phyloP scores from a whole-genome alignment of 2,797 vertebrate genomes.

The Cryptoprocta ferox region DNA sequence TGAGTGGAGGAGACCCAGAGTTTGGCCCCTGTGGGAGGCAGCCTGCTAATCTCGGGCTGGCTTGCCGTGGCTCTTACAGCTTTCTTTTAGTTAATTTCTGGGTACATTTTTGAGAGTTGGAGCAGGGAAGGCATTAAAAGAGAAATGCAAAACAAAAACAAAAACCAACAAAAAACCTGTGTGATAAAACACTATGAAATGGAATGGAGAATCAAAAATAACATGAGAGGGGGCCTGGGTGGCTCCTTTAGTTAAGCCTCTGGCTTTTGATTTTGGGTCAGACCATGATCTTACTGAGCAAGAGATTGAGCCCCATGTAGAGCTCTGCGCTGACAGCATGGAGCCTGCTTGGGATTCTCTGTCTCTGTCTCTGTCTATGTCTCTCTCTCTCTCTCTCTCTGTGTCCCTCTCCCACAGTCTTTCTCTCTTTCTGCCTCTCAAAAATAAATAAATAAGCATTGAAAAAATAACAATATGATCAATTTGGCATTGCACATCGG shows the following conservation, averaged over 20 bases:
- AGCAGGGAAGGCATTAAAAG: conserved; percentile 55
- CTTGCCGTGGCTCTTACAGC: conserved; percentile 90
- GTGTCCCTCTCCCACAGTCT: no score
- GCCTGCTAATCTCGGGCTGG: conserved; percentile 92
- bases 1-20: background rate
- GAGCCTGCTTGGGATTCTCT: no score
- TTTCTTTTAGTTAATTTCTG: background rate
- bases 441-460: no score
- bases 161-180: background rate
- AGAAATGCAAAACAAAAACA: background rate
- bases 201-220: background rate
- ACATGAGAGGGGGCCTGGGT: no score
- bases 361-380: no score
- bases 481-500: background rate
- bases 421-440: no score
- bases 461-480: background rate
- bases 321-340: no score
- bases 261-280: no score
- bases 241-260: no score
- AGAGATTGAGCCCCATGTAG: no score
- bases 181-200: background rate
- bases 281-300: no score
- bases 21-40: conserved; percentile 83
- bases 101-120: background rate
- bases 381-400: no score